Evolutionary conservation across 1,140 invertebrate genomes (phyloP).

Genomic region (Calycopis cecrops): DNA sequence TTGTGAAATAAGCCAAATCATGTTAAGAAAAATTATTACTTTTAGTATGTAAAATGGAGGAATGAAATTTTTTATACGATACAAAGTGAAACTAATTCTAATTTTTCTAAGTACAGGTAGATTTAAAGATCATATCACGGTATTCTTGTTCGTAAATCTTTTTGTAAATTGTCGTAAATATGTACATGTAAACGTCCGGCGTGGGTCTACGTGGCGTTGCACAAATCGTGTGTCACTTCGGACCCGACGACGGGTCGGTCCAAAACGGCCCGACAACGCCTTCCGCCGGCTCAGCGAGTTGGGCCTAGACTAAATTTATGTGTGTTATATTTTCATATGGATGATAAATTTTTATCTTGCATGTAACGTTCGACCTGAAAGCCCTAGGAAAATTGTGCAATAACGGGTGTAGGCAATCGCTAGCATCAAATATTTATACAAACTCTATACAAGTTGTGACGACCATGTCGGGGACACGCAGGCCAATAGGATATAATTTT

Average conservation of each 20-base stretch:
- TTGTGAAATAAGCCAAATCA: conserved; percentile 63
- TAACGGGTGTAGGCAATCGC: background rate
- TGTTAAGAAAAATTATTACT: conserved; percentile 53
- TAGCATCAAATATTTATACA: background rate
- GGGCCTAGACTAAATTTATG: conserved; percentile 2
- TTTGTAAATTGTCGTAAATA: conserved; percentile 47
- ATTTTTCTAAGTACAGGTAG: conserved; percentile 68
- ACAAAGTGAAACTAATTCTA: conserved; percentile 60
- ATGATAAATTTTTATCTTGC: background rate
- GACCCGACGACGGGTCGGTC: too few species aligned
- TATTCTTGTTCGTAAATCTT: conserved; percentile 45
- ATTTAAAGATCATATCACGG: conserved; percentile 65
- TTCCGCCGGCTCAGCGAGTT: background rate
- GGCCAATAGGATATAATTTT: too few species aligned
- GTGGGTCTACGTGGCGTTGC: conserved; percentile 14
- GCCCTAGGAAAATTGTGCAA: conserved; percentile 7
- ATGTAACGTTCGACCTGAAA: background rate
- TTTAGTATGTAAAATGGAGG: conserved; percentile 59
- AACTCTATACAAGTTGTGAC: too few species aligned
- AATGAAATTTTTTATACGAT: conserved; percentile 64
- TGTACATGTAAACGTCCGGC: conserved; percentile 9
- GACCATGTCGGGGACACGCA: too few species aligned
- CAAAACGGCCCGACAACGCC: background rate
- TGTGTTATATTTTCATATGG: conserved; percentile 8
- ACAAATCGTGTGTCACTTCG: conserved; percentile 13